These are phyloP conservation scores for Agrypnus murinus DNA, from an alignment of 2,888 invertebrate genomes.

Conservation along the genomic window DNA sequence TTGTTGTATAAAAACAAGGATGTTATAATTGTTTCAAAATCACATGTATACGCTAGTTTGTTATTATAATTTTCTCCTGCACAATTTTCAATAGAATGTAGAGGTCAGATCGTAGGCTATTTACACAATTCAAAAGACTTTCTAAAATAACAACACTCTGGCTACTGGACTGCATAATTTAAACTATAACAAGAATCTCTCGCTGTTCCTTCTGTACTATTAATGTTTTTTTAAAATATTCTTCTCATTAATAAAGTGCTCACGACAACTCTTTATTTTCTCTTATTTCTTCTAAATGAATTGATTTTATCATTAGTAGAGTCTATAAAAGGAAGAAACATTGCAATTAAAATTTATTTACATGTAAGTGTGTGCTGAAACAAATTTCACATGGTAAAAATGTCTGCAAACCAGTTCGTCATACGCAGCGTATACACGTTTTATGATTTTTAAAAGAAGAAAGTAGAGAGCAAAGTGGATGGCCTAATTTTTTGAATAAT, in stretches of 20 bases:
- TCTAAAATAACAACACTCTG: constrained; percentile 25
- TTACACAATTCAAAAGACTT: constrained; percentile 29
- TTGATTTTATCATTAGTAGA: no score
- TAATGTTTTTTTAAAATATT: background rate
- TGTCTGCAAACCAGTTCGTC: constrained; percentile 15
- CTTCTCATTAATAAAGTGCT: background rate
- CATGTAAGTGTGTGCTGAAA: no score
- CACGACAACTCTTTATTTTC: no score
- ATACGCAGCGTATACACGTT: constrained; percentile 14
- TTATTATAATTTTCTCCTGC: constrained; percentile 21
- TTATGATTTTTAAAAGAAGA: constrained; percentile 37
- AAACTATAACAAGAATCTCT: background rate
- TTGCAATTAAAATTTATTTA: no score
- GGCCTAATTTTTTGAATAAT: constrained; percentile 30
- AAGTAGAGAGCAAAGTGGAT: constrained; percentile 36
- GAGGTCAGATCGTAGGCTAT: constrained; percentile 28
- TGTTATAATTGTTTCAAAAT: background rate
- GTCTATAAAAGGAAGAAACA: no score
- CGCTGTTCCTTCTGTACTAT: background rate
- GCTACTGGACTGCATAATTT: constrained; percentile 21
- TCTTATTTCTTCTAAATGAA: no score
- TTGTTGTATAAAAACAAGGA: no score
- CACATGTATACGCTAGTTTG: constrained; percentile 2
- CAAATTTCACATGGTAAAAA: background rate
- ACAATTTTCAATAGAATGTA: constrained; percentile 18